Evolutionary conservation across 2,888 invertebrate species (phyloP).

Genomic region (Pediacus dermestoides): DNA sequence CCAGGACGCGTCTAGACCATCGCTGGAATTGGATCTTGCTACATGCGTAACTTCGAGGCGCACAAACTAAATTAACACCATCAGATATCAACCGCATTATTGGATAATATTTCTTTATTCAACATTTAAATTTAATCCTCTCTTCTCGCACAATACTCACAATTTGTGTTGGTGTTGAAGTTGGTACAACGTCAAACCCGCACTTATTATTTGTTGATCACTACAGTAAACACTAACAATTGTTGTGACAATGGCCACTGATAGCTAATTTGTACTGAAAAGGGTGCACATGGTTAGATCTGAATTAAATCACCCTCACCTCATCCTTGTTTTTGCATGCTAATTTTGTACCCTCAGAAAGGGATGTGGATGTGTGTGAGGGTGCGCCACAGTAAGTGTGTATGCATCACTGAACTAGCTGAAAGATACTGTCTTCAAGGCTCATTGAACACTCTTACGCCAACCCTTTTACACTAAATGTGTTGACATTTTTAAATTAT

Average conservation of each 20-base stretch:
- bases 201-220: too few relatives aligned
- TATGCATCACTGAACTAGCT: slow-evolving; percentile 18
- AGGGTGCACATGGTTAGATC: slow-evolving; percentile 3
- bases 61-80: too few relatives aligned
- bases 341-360: not conserved
- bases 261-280: slow-evolving; percentile 17
- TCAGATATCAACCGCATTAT: too few relatives aligned
- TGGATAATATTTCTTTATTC: too few relatives aligned
- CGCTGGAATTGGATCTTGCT: not conserved
- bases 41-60: slow-evolving; percentile 1
- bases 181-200: too few relatives aligned
- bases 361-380: slow-evolving; percentile 3
- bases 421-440: slow-evolving; percentile 20
- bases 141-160: too few relatives aligned
- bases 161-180: too few relatives aligned
- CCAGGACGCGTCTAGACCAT: slow-evolving; percentile 12
- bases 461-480: slow-evolving; percentile 1
- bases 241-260: slow-evolving; percentile 13
- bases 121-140: too few relatives aligned
- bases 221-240: slow-evolving; percentile 15
- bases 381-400: slow-evolving; percentile 16
- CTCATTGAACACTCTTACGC: slow-evolving; percentile 17
- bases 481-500: slow-evolving; percentile 5
- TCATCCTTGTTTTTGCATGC: slow-evolving; percentile 5
- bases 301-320: slow-evolving; percentile 2